Conservation (phyloP, 1,140 invertebrate species). For the Temnothorax nylanderi region DNA sequence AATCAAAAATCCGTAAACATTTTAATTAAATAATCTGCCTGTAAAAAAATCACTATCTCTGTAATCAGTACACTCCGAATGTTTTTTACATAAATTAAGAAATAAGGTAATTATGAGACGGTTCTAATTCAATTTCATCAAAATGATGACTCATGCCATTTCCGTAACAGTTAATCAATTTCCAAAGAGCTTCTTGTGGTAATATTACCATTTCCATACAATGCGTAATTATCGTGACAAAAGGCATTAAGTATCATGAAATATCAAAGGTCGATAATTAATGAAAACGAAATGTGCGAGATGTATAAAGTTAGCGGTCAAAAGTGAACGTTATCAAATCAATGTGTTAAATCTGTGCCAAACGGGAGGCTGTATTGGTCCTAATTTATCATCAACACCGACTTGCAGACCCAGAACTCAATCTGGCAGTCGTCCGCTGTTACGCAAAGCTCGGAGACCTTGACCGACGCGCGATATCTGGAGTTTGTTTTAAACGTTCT, state of each 20-base stretch:
- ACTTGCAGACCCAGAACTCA: not conserved
- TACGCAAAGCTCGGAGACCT: slow-evolving; percentile 7
- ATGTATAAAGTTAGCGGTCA: not conserved
- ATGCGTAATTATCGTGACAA: not conserved
- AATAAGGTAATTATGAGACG: not conserved
- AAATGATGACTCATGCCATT: not conserved
- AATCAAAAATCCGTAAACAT: not conserved
- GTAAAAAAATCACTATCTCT: not conserved
- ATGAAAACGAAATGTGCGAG: not conserved
- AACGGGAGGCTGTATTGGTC: slow-evolving; percentile 16
- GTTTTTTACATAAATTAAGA: not conserved
- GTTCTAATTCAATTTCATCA: not conserved
- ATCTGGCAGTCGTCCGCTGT: slow-evolving; percentile 11
- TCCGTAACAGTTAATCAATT: not conserved
- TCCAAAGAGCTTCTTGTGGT: not conserved
- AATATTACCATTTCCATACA: not conserved
- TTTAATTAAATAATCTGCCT: not conserved
- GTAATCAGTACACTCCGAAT: not conserved
- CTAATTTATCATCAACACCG: slow-evolving; percentile 24
- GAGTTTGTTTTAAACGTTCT: slow-evolving; percentile 27
- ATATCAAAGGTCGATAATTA: not conserved
- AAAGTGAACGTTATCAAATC: not conserved
- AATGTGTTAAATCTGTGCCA: slow-evolving; percentile 22
- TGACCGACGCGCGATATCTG: slow-evolving; percentile 24
- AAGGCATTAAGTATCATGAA: not conserved